These are phyloP conservation scores for Cynopterus sphinx DNA, from an alignment of 2,797 vertebrate genomes.

Conservation along the genomic window DNA sequence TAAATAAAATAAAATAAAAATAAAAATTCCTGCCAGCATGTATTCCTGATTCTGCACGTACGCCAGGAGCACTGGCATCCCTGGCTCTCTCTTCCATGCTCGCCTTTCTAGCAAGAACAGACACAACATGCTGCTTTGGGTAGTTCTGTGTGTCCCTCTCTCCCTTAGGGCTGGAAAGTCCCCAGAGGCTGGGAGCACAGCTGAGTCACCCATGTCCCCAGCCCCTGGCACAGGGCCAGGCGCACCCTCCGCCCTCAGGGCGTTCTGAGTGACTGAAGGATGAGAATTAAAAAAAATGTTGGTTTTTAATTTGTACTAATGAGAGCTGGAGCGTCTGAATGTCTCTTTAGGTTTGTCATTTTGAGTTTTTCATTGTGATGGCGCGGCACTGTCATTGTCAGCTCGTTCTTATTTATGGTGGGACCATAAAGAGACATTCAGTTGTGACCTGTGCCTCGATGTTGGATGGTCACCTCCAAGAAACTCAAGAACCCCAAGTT, in stretches of 20 bases:
- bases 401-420: background rate
- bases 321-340: background rate
- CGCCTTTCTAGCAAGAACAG: background rate
- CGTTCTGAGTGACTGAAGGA: background rate
- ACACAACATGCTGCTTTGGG: slow-evolving; percentile 19
- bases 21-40: background rate
- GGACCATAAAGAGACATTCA: background rate
- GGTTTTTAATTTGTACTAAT: background rate
- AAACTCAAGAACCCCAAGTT: background rate
- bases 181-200: background rate
- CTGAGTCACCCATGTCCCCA: background rate
- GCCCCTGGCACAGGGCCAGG: background rate
- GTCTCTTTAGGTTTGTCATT: background rate
- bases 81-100: background rate
- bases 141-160: background rate
- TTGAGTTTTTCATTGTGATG: background rate
- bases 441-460: background rate
- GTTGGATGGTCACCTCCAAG: background rate
- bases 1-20: too few relatives aligned
- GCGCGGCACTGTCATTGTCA: background rate
- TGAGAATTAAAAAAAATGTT: background rate
- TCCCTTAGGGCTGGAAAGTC: slow-evolving; percentile 26
- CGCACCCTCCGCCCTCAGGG: background rate
- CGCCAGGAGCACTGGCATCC: background rate
- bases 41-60: background rate